Evolutionary conservation across 2,888 invertebrate species (phyloP), one percentile per base, ranked within the genome.

Genomic region (Pristionchus japonicus): DNA sequence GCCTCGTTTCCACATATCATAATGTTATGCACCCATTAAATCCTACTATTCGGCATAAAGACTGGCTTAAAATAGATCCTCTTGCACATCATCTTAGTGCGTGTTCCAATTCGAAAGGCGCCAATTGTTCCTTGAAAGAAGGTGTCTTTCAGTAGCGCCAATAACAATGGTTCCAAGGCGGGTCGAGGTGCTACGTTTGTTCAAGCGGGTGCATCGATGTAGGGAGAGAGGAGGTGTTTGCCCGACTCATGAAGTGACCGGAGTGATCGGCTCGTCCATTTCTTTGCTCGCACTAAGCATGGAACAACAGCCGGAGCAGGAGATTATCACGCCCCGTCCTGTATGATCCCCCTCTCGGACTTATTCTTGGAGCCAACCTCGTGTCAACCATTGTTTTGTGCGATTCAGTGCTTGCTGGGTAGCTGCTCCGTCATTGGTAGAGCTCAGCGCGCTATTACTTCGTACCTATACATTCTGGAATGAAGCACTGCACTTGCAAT

Each of bases 251-350:
- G 43, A 77, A 23, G 67, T 67, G 67, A 67, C 67, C 77, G n/a
- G 43, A 7, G 70, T 1, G 43, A 77, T 27, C 77, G 34, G 3
- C 37, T 37, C 31, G 70, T 23, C 37, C 77, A 17, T 23, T 57
- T 57, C 23, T 27, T 77, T 27, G 27, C 43, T 31, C 43, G 43
- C 13, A 31, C 13, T 43, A n/a, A 77, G 77, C 43, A 47, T 27
- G 47, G 15, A 77, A 77, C 77, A 77, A 77, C 77, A 27, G 43
- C 40, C n/a, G n/a, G n/a, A n/a, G n/a, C n/a, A n/a, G n/a, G n/a
- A 15, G 77, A 77, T 77, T 77, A 77, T 77, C 77, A 77, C 77
- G n/a, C 77, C 47, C 77, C 47, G 37, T 17, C 70, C n/a, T n/a
- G n/a, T n/a, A 70, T 70, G 70, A 70, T 40, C 70, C 37, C 70